These are phyloP conservation scores for Scrobipalpa costella DNA, from an alignment of 2,888 invertebrate species.

Conservation along the genomic window DNA sequence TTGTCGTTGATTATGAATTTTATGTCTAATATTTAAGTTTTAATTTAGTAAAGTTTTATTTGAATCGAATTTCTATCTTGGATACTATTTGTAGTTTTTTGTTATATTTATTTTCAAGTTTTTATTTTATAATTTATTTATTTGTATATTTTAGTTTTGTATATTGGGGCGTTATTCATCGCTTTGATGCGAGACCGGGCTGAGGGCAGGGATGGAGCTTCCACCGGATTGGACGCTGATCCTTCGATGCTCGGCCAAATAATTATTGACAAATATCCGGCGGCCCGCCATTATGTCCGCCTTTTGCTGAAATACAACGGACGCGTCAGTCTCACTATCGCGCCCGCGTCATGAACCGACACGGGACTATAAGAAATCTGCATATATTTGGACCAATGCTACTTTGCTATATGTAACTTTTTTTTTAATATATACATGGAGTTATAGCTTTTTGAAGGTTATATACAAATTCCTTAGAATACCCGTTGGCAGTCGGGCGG, in stretches of 20 bases:
- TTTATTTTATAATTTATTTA: not conserved
- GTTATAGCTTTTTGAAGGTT: not conserved
- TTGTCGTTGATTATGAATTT: slow-evolving; percentile 17
- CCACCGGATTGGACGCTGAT: slow-evolving; percentile 81
- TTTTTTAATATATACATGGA: not conserved
- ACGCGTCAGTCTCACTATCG: slow-evolving; percentile 61
- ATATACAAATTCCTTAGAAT: slow-evolving; percentile 22
- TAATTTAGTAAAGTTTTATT: slow-evolving; percentile 17
- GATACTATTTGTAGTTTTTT: not conserved
- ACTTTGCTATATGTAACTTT: not conserved
- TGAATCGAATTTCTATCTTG: slow-evolving; percentile 5
- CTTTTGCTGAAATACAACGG: slow-evolving; percentile 79
- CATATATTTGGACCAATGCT: not conserved
- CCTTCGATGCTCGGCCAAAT: slow-evolving; percentile 81
- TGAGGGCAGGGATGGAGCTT: slow-evolving; percentile 77
- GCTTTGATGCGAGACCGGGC: slow-evolving; percentile 78
- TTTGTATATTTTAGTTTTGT: slow-evolving; percentile 22
- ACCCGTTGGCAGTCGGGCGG: slow-evolving; percentile 31
- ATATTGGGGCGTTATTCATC: slow-evolving; percentile 64
- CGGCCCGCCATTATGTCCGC: slow-evolving; percentile 81
- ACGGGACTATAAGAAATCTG: slow-evolving; percentile 1
- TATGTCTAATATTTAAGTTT: not conserved
- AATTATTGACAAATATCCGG: slow-evolving; percentile 82
- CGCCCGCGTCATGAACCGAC: slow-evolving; percentile 37
- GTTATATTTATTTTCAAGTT: not conserved